Percentiles rank a stretch among this genome's conserved stretches.
Evolutionary conservation across 2,113 vertebrate species (phyloP).

Genomic region (Psilopogon haemacephalus): DNA sequence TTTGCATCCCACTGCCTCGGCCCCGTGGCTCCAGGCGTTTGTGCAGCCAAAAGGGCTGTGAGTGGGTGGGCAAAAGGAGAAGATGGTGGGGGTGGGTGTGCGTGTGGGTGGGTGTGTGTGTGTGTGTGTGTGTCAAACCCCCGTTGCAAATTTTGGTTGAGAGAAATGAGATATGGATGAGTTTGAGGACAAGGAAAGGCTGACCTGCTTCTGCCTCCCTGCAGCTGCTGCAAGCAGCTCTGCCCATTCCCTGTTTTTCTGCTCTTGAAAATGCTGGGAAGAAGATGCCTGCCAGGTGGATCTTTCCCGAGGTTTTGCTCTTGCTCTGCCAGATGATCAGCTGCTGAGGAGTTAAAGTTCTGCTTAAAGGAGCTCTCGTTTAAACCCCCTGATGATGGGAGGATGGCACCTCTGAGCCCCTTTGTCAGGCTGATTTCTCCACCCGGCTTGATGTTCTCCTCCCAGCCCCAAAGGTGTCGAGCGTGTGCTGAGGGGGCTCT

Average conservation of each 20-base stretch:
- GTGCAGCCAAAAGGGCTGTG: no score
- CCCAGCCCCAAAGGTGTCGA: background rate
- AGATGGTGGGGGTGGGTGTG: no score
- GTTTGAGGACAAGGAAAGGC: background rate
- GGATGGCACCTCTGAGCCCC: background rate
- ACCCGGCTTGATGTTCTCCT: background rate
- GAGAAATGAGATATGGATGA: background rate
- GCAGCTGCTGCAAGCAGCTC: rapidly evolving
- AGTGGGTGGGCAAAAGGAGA: background rate
- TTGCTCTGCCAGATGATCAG: no score
- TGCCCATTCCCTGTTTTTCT: background rate
- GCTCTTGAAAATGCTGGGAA: background rate
- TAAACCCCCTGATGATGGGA: background rate
- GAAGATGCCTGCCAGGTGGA: background rate
- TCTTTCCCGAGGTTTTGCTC: background rate
- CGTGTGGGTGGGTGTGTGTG: no score
- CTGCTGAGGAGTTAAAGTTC: background rate
- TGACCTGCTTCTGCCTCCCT: background rate
- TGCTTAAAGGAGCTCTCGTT: background rate
- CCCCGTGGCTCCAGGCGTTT: rapidly evolving
- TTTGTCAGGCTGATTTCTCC: background rate
- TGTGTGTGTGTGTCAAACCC: background rate
- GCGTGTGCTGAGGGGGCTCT: background rate
- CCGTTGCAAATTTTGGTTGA: background rate
- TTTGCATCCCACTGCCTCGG: background rate